phyloP scores from a whole-genome alignment of 30 jellyfish, hydroid and myxozoan genomes.

The Hydractinia symbiolongicarpus region DNA sequence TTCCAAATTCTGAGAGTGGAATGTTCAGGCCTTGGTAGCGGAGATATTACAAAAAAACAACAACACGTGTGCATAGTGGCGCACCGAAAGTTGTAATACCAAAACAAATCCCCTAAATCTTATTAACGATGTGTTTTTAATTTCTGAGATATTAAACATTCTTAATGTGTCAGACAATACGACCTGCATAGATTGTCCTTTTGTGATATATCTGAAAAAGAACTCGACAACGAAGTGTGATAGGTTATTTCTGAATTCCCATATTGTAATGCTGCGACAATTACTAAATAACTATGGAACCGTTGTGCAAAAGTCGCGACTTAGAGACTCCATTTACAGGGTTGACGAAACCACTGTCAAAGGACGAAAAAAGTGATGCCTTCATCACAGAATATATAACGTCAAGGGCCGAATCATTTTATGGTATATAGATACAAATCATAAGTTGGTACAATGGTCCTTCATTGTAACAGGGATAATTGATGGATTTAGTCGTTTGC shows the following conservation, averaged over 20 bases:
- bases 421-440: neutral
- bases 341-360: neutral
- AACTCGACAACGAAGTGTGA: neutral
- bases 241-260: neutral
- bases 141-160: neutral
- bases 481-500: constrained; percentile 15
- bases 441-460: neutral
- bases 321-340: neutral
- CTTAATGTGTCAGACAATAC: neutral
- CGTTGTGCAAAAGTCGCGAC: neutral
- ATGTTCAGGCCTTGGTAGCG: neutral
- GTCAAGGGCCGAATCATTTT: neutral
- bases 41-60: neutral
- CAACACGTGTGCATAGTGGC: neutral
- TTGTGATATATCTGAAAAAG: neutral
- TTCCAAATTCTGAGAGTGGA: neutral
- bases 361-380: neutral
- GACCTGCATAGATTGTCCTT: neutral
- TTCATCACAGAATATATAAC: neutral
- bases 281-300: neutral
- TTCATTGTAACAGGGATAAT: neutral
- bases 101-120: neutral
- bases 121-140: neutral
- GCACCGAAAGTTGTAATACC: constrained; percentile 11
- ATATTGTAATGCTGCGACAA: neutral